These are phyloP conservation scores for Hydraecia micacea DNA, from an alignment of 2,888 invertebrate genomes.

Conservation along the genomic window DNA sequence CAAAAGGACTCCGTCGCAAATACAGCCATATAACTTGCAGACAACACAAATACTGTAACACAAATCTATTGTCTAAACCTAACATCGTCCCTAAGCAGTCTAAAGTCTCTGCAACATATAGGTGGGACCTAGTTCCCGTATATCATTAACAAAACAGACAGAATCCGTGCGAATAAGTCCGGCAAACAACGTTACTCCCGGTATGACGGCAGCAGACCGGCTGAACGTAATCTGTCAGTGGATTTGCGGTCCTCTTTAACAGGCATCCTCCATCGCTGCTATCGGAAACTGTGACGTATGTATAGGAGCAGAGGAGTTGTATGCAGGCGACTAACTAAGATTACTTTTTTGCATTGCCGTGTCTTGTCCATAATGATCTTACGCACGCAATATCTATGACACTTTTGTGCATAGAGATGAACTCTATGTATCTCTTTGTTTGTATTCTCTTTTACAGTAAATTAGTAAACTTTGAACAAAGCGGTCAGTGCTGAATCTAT, in stretches of 20 bases:
- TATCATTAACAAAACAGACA: conserved; percentile 57
- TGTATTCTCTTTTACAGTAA: neutral
- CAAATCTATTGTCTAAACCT: conserved; percentile 58
- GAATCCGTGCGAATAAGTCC: conserved; percentile 55
- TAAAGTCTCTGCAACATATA: conserved; percentile 56
- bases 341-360: conserved; percentile 9
- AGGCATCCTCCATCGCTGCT: conserved; percentile 29
- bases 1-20: conserved; percentile 33
- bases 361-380: conserved; percentile 17
- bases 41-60: conserved; percentile 51
- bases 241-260: conserved; percentile 59
- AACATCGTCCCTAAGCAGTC: conserved; percentile 29
- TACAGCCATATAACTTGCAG: conserved; percentile 26
- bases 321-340: neutral
- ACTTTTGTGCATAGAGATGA: neutral
- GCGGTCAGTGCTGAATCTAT: conserved; percentile 23
- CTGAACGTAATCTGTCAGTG: conserved; percentile 61
- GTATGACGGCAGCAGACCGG: conserved; percentile 52
- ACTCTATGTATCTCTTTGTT: neutral
- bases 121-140: conserved; percentile 47
- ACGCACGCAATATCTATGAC: neutral
- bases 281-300: conserved; percentile 25
- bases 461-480: conserved; percentile 20
- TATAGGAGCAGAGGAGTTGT: neutral
- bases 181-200: conserved; percentile 53